Percentiles rank a stretch among this genome's conserved stretches.
phyloP scores from a whole-genome alignment of 2,797 vertebrate genomes.

The Pseudocheirus occidentalis region DNA sequence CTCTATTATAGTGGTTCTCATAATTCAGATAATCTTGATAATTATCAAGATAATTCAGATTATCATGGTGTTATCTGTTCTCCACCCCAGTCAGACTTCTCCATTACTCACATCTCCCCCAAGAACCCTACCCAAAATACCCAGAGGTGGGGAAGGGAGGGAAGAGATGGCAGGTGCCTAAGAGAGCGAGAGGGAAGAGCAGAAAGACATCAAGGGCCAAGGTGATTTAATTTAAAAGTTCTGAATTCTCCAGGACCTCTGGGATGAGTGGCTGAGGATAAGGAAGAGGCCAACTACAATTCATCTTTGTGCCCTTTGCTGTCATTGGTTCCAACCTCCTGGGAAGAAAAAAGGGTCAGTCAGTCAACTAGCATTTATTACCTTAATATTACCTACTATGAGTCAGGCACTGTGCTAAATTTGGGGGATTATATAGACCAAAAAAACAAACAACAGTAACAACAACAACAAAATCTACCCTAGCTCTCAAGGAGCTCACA shows the following conservation, averaged over 20 bases:
- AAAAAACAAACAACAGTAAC: not conserved
- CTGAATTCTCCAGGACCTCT: not conserved
- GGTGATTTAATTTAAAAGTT: not conserved
- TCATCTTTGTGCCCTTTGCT: constrained; percentile 51
- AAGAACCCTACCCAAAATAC: not conserved
- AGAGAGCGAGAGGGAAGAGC: not conserved
- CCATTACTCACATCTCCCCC: constrained; percentile 51
- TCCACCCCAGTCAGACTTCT: not conserved
- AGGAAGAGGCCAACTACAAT: constrained; percentile 16
- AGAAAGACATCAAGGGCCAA: not conserved
- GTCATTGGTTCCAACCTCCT: constrained; percentile 72
- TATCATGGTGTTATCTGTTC: not conserved
- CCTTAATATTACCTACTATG: not conserved
- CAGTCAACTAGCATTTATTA: not conserved
- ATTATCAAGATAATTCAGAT: no score
- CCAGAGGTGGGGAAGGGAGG: not conserved
- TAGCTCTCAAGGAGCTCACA: not conserved
- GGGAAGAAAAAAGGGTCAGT: constrained; percentile 33
- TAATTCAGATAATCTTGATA: no score
- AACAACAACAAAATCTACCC: not conserved
- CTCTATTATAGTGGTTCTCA: no score
- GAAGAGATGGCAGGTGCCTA: not conserved
- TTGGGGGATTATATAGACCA: not conserved
- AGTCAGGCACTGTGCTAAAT: not conserved
- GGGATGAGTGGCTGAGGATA: not conserved